A percentile compares a stretch with the other conserved stretches of the same genome.
Conservation (phyloP, 2,888 invertebrate genomes). For the Philhelius pedissequus region DNA sequence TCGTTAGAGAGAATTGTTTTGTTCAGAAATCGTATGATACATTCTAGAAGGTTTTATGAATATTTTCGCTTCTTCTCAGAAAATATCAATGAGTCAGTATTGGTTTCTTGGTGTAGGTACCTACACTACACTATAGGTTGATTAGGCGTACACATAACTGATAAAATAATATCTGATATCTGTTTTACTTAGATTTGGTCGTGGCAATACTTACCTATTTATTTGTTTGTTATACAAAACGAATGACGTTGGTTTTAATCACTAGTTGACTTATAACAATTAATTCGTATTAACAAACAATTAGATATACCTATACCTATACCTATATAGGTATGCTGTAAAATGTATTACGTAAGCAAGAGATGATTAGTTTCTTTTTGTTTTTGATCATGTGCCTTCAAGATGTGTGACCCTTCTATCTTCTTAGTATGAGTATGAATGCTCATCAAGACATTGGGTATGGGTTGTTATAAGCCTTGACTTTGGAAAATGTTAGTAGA, state of each 20-base stretch:
- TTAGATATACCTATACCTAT: too few relatives aligned
- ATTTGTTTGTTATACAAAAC: not conserved
- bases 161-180: not conserved
- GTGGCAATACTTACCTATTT: not conserved
- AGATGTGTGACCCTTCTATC: too few relatives aligned
- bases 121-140: too few relatives aligned
- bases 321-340: not conserved
- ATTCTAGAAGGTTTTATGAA: not conserved
- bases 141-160: too few relatives aligned
- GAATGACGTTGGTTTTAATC: not conserved
- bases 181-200: not conserved
- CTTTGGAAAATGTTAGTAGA: too few relatives aligned
- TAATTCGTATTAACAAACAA: not conserved
- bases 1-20: not conserved
- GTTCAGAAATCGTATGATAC: not conserved
- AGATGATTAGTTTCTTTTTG: too few relatives aligned
- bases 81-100: not conserved
- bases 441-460: too few relatives aligned
- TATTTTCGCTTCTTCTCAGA: not conserved
- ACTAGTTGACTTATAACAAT: not conserved
- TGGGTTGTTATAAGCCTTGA: too few relatives aligned
- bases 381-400: too few relatives aligned
- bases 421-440: too few relatives aligned
- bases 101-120: not conserved
- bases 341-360: not conserved